Base-by-base conservation (phyloP, 2,888 invertebrate species). In the Pantelozetes paolii region DNA sequence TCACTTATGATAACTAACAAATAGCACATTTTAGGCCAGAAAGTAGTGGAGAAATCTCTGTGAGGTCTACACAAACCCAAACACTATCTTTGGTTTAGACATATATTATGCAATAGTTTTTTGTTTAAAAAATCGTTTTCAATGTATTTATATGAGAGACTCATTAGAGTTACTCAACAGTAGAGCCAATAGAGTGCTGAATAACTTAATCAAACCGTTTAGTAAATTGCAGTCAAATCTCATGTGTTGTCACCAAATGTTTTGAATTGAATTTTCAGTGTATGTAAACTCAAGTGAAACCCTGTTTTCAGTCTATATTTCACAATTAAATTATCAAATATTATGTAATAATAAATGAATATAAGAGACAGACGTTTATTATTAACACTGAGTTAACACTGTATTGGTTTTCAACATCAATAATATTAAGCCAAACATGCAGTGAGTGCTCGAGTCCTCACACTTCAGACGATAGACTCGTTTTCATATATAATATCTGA, bases 321-420 rank as follows among this genome's bases (percentile, higher is more conserved):
- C 45, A 18, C 45, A 36, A 36, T 36, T 36, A 36, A 9, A 36
- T 36, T 36, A 36, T 36, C 15, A 18, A 36, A n/a, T 5, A n/a
- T 48, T 48, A 48, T 48, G 18, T 48, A 48, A 48, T 48, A 48
- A 48, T n/a, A n/a, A 48, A 9, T 6, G 18, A 48, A 48, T 48
- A 15, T 5, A 11, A 11, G n/a, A 62, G 32, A 36, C 32, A 30
- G 62, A 30, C 64, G 6, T n/a, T 11, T 30, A 62, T 67, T 67
- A 67, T 67, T 67, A 67, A 67, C 40, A 30, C 15, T 40, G 23
- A 20, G 30, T 67, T 67, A 5, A 62, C 59, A 42, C 67, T 42
- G 40, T 67, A 67, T 67, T 67, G 67, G 42, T 30, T 62, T 62
- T 62, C n/a, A 67, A 67, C 67, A 20, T 67, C 67, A 67, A 67